Base-by-base conservation (phyloP, 2,888 invertebrate species). In the Parnassius orleans region DNA sequence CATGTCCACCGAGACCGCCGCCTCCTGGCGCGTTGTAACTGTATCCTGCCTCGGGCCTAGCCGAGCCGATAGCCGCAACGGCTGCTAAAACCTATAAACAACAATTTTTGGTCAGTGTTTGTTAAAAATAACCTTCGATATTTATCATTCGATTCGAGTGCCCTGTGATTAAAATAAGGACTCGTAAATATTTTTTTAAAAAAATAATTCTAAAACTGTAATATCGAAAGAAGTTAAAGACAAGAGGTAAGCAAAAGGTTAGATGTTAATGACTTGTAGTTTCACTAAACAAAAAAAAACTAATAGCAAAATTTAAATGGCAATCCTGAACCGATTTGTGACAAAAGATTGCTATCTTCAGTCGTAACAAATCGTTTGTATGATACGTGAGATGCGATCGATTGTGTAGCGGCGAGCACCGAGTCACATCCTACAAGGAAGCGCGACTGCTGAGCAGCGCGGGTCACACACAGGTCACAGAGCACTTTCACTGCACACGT, bases 11-110 rank as follows among this genome's bases (percentile, higher is more conserved):
- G 42, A 72, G 70, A 67, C 81, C 80, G 65, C 87, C 86, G 67
- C 90, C 89, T 63, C 88, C 86, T 64, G 91, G 90, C 59, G 91
- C 90, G 81, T 82, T 90, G 85, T 92, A 93, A 81, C 93, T 93
- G 83, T 93, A 93, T 74, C 93, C 93, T 77, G 93, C 93, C 83
- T 94, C 93, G 79, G 93, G 93, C 66, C 93, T 87, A 63, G 92
- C 93, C 79, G 92, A 91, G 78, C 92, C 92, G 80, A 93, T 85
- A 63, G 92, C 92, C 84, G 93, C 87, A 69, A 93, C 88, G 83
- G 91, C 92, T 75, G 91, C 90, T 75, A 91, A 83, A 83, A 91
- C 91, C 91, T 91, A 82, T 74, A 70, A 72, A 48, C 9, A 71
- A 79, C 72, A 77, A 80, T 43, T 57, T 48, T 48, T 19, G 51